Evolutionary conservation across 2,797 vertebrate genomes (phyloP).

Genomic region (Scarus forsteni): DNA sequence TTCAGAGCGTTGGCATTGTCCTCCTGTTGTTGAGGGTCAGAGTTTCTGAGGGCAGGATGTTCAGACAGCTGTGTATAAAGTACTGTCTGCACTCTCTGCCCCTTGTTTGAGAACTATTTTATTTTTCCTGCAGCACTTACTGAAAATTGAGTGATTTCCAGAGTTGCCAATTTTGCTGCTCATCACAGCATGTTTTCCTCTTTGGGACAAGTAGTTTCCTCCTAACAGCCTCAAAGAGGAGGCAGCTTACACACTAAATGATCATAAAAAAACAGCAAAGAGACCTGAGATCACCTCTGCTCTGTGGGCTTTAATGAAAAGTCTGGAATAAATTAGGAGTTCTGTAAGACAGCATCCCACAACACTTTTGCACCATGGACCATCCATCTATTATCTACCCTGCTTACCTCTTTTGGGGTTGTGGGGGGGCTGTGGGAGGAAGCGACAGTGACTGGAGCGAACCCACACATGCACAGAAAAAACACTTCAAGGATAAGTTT

Average conservation of each 20-base stretch:
- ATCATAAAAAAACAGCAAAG: constrained; percentile 1
- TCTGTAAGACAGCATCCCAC: neutral
- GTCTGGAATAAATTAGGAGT: neutral
- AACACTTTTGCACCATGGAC: too few species aligned
- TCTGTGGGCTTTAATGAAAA: neutral
- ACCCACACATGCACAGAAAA: too few species aligned
- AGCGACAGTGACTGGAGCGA: too few species aligned
- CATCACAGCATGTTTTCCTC: constrained; percentile 8
- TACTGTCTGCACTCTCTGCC: neutral
- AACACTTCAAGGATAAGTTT: too few species aligned
- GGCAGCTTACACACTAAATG: neutral
- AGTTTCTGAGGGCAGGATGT: neutral
- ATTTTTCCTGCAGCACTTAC: constrained; percentile 17
- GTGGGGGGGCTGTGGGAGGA: too few species aligned
- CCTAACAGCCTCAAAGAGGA: neutral
- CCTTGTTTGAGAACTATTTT: constrained; percentile 12
- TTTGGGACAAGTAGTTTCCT: constrained; percentile 1
- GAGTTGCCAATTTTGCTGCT: constrained; percentile 17
- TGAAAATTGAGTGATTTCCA: constrained; percentile 40
- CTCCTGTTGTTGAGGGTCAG: too few species aligned
- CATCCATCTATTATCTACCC: too few species aligned
- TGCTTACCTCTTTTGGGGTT: too few species aligned
- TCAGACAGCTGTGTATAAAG: constrained; percentile 18
- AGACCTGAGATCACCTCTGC: neutral
- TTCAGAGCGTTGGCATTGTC: neutral